Evolutionary conservation across 2,797 vertebrate genomes (phyloP).

Genomic region (Pangasius krempfi): DNA sequence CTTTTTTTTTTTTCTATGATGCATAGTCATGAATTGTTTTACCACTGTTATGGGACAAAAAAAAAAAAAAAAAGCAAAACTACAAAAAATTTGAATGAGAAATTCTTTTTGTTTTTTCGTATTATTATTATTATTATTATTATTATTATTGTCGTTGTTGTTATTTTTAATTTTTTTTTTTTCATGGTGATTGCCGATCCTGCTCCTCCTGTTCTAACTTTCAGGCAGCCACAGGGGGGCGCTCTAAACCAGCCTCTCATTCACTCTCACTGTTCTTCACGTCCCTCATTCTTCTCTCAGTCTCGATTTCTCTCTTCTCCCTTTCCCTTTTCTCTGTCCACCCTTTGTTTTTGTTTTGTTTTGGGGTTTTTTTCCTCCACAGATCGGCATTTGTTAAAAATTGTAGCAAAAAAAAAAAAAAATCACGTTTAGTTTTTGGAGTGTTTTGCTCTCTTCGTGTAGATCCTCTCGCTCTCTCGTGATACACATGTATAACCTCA

Average conservation of each 20-base stretch:
- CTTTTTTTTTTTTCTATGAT: slow-evolving; percentile 20
- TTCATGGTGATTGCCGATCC: slow-evolving; percentile 60
- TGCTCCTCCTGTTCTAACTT: slow-evolving; percentile 65
- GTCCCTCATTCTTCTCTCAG: slow-evolving; percentile 20
- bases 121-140: slow-evolving; percentile 39
- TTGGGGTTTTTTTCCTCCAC: slow-evolving; percentile 26
- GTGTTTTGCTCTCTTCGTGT: slow-evolving; percentile 59
- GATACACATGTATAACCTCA: slow-evolving; percentile 76
- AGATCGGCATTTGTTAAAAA: slow-evolving; percentile 60
- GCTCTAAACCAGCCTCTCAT: slow-evolving; percentile 61
- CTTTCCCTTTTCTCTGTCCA: neutral
- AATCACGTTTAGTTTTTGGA: slow-evolving; percentile 65
- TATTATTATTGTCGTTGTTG: neutral
- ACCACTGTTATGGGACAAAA: slow-evolving; percentile 24
- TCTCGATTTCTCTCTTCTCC: slow-evolving; percentile 8
- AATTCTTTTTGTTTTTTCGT: slow-evolving; percentile 44
- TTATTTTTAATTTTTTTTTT: slow-evolving; percentile 14
- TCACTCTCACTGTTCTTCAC: slow-evolving; percentile 52
- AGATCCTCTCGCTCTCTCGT: slow-evolving; percentile 69
- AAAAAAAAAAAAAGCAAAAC: slow-evolving; percentile 44
- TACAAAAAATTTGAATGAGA: slow-evolving; percentile 43
- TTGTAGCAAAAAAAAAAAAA: slow-evolving; percentile 59
- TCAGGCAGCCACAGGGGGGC: slow-evolving; percentile 70
- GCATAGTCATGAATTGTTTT: slow-evolving; percentile 25
- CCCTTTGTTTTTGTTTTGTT: neutral